Conservation (phyloP, 92 coral and sea anemone species). For the Galaxea fascicularis region DNA sequence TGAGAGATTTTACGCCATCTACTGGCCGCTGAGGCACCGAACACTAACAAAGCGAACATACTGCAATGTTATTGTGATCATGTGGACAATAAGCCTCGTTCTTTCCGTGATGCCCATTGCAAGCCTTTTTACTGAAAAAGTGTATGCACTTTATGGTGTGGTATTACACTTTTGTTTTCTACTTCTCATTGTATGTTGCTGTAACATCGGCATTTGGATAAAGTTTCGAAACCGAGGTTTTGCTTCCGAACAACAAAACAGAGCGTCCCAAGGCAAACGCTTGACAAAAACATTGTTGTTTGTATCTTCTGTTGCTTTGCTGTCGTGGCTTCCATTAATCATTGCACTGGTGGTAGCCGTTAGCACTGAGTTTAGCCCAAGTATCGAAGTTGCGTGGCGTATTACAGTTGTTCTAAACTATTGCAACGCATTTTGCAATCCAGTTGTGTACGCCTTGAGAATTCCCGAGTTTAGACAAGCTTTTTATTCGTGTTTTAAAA, state of each 20-base stretch:
- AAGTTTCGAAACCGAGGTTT: neutral
- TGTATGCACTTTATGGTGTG: neutral
- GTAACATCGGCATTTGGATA: neutral
- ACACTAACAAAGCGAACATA: neutral
- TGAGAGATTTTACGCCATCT: constrained; percentile 12
- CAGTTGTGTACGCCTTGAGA: neutral
- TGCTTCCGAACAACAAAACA: neutral
- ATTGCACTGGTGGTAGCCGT: neutral
- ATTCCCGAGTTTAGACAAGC: neutral
- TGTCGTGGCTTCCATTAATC: neutral
- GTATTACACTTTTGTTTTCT: neutral
- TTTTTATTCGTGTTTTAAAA: neutral
- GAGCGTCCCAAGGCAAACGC: neutral
- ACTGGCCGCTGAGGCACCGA: neutral
- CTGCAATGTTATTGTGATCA: neutral
- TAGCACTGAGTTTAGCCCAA: neutral
- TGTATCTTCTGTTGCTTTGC: neutral
- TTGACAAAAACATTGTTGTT: neutral
- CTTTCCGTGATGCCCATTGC: neutral
- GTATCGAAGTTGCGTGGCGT: too few species aligned
- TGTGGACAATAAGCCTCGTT: neutral
- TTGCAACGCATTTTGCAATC: neutral
- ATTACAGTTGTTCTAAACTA: neutral
- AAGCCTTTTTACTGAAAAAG: neutral
- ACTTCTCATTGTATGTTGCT: neutral